phyloP scores from a whole-genome alignment of 1,140 invertebrate genomes.

The Musca vetustissima region DNA sequence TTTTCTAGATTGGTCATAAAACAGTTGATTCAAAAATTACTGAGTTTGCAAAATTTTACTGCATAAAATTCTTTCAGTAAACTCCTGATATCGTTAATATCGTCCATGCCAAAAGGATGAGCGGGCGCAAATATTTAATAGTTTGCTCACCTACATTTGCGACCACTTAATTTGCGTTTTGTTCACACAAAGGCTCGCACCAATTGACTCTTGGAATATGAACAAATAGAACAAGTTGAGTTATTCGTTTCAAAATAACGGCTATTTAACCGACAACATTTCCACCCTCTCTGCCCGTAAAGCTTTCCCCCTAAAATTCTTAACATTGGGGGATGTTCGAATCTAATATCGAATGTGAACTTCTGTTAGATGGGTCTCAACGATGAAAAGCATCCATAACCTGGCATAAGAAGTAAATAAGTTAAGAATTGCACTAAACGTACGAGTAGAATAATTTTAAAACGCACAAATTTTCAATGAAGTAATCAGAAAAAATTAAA shows the following conservation, averaged over 20 bases:
- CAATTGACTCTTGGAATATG: no score
- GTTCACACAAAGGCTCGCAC: no score
- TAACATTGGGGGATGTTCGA: not conserved
- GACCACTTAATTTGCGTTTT: no score
- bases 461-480: not conserved
- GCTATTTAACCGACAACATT: not conserved
- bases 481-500: not conserved
- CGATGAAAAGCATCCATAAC: conserved; percentile 15
- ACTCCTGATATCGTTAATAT: no score
- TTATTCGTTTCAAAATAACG: not conserved
- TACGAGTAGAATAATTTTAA: not conserved
- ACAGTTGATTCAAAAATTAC: no score
- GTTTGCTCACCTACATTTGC: no score
- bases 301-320: not conserved
- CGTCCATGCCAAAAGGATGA: no score
- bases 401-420: conserved; percentile 20
- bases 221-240: no score
- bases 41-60: no score
- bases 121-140: no score
- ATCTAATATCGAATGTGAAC: not conserved
- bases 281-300: conserved; percentile 12
- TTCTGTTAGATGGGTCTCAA: not conserved
- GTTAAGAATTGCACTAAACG: conserved; percentile 22
- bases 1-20: no score
- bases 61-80: no score